phyloP scores from a whole-genome alignment of 2,888 invertebrate species.

The Limnephilus marmoratus region DNA sequence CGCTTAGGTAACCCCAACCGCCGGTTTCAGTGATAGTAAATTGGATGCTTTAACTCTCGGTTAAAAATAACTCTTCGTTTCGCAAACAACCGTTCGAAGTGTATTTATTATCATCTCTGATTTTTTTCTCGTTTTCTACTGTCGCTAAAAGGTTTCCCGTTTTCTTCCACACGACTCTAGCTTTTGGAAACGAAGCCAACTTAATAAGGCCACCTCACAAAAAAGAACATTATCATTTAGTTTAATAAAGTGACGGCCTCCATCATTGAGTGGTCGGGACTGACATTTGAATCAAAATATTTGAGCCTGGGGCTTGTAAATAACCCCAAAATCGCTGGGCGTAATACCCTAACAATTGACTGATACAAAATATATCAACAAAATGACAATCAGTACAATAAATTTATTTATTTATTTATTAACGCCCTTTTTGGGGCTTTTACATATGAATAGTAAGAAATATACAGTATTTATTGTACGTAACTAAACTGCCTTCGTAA shows the following conservation, averaged over 20 bases:
- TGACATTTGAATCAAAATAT: no score
- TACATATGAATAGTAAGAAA: no score
- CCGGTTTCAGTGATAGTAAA: neutral
- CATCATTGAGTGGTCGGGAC: no score
- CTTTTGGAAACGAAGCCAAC: neutral
- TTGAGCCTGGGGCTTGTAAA: no score
- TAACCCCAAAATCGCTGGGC: no score
- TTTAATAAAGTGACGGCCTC: neutral
- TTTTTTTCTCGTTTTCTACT: slow-evolving; percentile 31
- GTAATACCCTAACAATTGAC: no score
- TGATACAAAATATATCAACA: no score
- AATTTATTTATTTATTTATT: no score
- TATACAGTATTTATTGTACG: no score
- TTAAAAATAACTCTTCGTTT: neutral
- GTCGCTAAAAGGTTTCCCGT: slow-evolving; percentile 41
- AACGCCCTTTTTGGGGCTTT: no score
- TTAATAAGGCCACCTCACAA: neutral
- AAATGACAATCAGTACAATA: no score
- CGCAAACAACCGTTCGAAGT: neutral
- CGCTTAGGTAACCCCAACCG: neutral
- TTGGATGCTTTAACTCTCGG: neutral
- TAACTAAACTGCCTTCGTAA: no score
- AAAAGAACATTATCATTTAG: neutral
- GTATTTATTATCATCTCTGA: slow-evolving; percentile 14
- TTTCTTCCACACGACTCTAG: neutral